phyloP scores from a whole-genome alignment of 1,140 invertebrate species.

The Zaprionus ornatus region DNA sequence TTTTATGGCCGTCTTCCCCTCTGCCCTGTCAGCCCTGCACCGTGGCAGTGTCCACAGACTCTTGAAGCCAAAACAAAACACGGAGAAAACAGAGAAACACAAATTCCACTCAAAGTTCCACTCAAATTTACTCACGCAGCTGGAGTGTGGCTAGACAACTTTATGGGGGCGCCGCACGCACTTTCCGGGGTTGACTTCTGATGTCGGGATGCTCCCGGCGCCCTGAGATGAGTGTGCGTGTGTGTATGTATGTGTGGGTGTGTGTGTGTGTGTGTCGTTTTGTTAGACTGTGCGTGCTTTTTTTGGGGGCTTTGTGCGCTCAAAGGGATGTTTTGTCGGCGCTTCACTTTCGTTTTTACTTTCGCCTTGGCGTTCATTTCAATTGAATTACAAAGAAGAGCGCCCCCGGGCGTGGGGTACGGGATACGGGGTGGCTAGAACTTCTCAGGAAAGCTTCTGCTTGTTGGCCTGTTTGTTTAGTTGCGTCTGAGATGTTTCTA shows the following conservation, averaged over 20 bases:
- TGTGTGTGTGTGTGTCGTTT: neutral
- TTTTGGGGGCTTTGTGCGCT: conserved; percentile 36
- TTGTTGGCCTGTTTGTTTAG: conserved; percentile 70
- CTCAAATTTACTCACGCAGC: conserved; percentile 54
- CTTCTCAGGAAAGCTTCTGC: conserved; percentile 59
- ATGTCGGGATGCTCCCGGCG: conserved; percentile 23
- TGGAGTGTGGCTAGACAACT: conserved; percentile 9
- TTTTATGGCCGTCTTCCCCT: conserved; percentile 52
- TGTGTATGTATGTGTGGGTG: neutral
- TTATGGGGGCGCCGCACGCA: conserved; percentile 45
- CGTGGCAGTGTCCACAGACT: neutral
- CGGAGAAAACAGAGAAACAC: neutral
- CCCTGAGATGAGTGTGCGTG: conserved; percentile 14
- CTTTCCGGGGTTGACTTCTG: conserved; percentile 61
- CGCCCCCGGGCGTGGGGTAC: conserved; percentile 5
- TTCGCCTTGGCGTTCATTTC: conserved; percentile 54
- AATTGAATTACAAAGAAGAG: conserved; percentile 57
- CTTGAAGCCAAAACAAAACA: conserved; percentile 34
- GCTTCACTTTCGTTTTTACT: conserved; percentile 41
- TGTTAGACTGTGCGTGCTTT: neutral
- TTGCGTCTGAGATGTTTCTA: conserved; percentile 83
- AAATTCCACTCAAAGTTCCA: conserved; percentile 63
- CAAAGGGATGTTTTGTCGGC: conserved; percentile 67
- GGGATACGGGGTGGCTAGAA: conserved; percentile 6
- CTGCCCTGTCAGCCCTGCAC: neutral